Base-by-base conservation (phyloP, 2,888 invertebrate species). In the Lepeophtheirus nordmannii region DNA sequence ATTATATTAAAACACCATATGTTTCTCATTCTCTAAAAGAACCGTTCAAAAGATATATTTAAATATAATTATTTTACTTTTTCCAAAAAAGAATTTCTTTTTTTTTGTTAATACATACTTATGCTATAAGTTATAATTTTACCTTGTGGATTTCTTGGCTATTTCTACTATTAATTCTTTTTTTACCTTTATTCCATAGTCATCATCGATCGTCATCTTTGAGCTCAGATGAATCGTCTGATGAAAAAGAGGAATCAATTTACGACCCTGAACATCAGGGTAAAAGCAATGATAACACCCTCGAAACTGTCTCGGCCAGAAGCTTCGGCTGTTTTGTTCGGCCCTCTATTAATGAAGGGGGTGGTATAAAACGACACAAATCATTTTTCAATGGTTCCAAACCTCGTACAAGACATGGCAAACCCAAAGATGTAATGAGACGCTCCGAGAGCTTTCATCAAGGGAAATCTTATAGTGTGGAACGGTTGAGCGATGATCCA, bases 301-400 rank as follows among this genome's bases (percentile, higher is more conserved):
- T 63, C 17, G 63, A 63, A 56, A 63, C 63, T 10, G 53, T 63
- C 20, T 63, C 63, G 11, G 63, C 63, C 7, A n/a, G 63, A 63
- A 63, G 63, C 53, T 63, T 63, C 38, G 63, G 63, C 20, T 46
- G 53, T 46, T 63, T 63, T 38, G 38, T 63, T 2, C 40, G 53
- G 8, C 46, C 53, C 17, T 22, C 56, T 11, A 39, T 17, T 12
- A 62, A n/a, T 40, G 39, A n/a, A 30, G 9, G n/a, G n/a, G 63
- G 23, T 8, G 53, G 53, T 20, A 12, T 63, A 30, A 41, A 37
- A 12, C 46, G 63, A 56, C 63, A 63, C 63, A 63, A 63, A 38
- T 63, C 63, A 17, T 63, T 63, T 37, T 63, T 63, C 63, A 63
- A 46, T 30, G 53, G 46, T 63, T 61, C 61, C 17, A 46, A 46